Percentiles rank a stretch among this genome's conserved stretches.
Evolutionary conservation across 2,113 vertebrate species (phyloP).

Genomic region (Rattus rattus): DNA sequence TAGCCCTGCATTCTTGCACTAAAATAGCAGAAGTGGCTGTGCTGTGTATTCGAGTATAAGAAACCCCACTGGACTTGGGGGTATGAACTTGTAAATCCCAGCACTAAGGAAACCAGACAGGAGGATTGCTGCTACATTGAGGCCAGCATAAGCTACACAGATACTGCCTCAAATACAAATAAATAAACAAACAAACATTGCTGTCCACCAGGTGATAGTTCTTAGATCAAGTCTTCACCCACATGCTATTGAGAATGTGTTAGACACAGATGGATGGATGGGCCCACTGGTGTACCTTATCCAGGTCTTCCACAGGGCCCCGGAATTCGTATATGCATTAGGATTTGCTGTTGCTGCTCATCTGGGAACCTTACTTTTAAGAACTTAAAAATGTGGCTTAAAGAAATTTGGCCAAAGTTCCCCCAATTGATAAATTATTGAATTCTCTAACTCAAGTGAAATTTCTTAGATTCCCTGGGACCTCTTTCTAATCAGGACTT

Average conservation of each 20-base stretch:
- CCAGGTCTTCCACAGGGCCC: neutral
- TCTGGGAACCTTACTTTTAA: neutral
- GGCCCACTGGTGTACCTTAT: neutral
- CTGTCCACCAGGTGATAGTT: neutral
- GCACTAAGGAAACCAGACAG: neutral
- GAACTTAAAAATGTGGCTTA: neutral
- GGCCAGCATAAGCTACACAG: neutral
- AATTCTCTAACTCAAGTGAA: neutral
- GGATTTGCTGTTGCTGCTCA: neutral
- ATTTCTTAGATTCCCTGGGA: neutral
- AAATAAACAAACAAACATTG: no score
- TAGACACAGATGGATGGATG: neutral
- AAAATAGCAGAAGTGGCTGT: neutral
- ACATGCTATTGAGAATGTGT: neutral
- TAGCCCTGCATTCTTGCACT: neutral
- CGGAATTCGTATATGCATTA: neutral
- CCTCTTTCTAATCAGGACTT: neutral
- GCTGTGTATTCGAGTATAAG: neutral
- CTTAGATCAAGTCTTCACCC: neutral
- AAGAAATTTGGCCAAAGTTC: neutral
- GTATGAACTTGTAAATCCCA: neutral
- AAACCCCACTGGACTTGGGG: neutral
- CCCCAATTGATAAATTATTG: neutral
- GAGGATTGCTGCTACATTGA: neutral
- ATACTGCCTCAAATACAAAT: neutral